Conservation (phyloP, 2,888 invertebrate genomes). For the Drosophila nr. perissopoda region DNA sequence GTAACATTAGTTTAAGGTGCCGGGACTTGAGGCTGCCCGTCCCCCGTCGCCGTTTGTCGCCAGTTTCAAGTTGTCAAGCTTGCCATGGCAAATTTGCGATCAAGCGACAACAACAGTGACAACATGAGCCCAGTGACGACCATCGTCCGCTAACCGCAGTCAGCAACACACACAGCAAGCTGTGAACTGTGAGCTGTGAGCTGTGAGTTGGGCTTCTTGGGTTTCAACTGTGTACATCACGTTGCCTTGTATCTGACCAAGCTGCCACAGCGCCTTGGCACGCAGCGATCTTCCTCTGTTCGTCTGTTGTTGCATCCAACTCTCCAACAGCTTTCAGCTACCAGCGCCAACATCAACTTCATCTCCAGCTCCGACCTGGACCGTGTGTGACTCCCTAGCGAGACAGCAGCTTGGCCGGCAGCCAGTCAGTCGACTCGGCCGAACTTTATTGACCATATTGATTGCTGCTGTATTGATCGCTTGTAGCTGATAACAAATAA, state of each 20-base stretch:
- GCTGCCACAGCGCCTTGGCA: constrained; percentile 37
- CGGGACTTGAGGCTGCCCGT: constrained; percentile 48
- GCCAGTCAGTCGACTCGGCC: constrained; percentile 30
- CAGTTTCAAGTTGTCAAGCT: constrained; percentile 74
- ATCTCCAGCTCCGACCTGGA: constrained; percentile 3
- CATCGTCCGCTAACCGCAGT: constrained; percentile 23
- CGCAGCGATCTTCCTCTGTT: constrained; percentile 38
- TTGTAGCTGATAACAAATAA: constrained; percentile 69
- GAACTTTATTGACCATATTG: constrained; percentile 80
- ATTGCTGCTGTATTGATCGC: constrained; percentile 79
- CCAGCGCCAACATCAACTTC: constrained; percentile 16
- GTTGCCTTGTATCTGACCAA: constrained; percentile 66
- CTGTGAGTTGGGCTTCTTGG: constrained; percentile 61
- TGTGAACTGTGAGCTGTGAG: constrained; percentile 60
- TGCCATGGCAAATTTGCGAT: constrained; percentile 78
- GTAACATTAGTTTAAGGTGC: constrained; percentile 79
- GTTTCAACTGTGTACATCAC: constrained; percentile 76
- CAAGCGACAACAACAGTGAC: constrained; percentile 79
- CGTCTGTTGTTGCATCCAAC: constrained; percentile 11
- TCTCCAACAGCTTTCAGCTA: background rate
- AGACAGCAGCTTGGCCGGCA: constrained; percentile 16
- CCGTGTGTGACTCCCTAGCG: constrained; percentile 44
- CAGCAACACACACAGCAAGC: constrained; percentile 36
- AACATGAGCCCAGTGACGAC: constrained; percentile 74
- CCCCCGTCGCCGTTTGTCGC: background rate